These are phyloP conservation scores for Sipha flava DNA, from an alignment of 1,140 invertebrate species.

Conservation along the genomic window DNA sequence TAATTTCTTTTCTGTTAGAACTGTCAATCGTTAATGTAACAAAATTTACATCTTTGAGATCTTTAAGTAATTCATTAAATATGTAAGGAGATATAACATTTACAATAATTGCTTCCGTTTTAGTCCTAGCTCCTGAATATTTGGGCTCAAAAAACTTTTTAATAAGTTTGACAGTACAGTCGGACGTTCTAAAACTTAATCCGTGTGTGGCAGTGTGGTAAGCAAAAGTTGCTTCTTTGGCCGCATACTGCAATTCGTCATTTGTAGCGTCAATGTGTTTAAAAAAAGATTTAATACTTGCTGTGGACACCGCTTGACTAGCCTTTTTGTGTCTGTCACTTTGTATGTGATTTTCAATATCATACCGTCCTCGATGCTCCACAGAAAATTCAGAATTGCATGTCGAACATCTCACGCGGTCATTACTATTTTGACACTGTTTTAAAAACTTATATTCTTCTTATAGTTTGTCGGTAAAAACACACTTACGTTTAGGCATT, in stretches of 20 bases:
- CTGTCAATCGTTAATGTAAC: no score
- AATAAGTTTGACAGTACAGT: no score
- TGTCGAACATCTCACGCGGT: background rate
- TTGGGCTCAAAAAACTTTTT: no score
- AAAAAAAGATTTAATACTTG: background rate
- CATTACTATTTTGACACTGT: background rate
- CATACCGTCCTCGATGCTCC: background rate
- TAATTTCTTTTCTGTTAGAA: no score
- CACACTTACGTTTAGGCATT: background rate
- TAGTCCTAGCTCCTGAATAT: no score
- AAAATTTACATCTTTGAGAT: no score
- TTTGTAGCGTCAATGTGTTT: background rate
- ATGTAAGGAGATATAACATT: no score
- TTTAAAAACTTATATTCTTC: background rate
- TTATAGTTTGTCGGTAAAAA: background rate
- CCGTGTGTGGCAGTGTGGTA: no score
- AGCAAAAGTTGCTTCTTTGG: background rate
- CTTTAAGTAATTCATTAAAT: no score
- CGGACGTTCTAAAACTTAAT: no score
- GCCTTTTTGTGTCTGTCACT: background rate
- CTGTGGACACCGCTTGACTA: background rate
- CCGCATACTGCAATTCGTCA: background rate
- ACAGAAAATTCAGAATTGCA: background rate
- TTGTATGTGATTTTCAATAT: background rate
- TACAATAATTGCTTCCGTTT: no score